Evolutionary conservation across 2,113 vertebrate genomes (phyloP), one percentile per base, ranked within the genome.

Genomic region (Odontesthes bonariensis): DNA sequence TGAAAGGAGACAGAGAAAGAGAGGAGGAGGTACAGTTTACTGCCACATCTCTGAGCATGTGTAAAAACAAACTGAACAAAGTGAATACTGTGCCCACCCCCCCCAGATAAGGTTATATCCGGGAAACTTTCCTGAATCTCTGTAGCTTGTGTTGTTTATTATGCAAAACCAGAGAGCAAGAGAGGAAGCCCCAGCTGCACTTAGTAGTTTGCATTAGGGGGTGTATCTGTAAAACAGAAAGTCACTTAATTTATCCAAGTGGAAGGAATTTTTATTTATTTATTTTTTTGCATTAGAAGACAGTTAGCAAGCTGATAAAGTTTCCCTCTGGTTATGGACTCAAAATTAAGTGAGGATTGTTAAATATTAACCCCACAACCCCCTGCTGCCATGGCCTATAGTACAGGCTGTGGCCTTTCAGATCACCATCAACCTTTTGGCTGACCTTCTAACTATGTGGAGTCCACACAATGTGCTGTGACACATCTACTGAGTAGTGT

Each of bases 221-320:
- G 44, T 56, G 72, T 88, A 57, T 83, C 80, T 47, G 51, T 66
- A 58, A 75, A 78, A 47, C 66, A 77, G 65, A 81, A 79, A 71
- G 81, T 77, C 60, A 66, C 56, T 76, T 78, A 57, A 61, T 72
- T 80, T 13, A 53, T 58, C 80, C 4, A 5, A 83, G 77, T 55
- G 56, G 57, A 85, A 80, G 76, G 65, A n/a, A 82, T 72, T 90
- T 83, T 89, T 91, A 87, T 89, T 83, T 90, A 90, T 88, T 65
- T n/a, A 79, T 74, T 89, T 84, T 89, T 90, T 86, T 90, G 77
- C 66, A 38, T 27, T 22, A 83, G 83, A 82, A 78, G 79, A 86
- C 74, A 76, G 55, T 74, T 75, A 82, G 83, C 82, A 78, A 89
- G 83, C 76, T 86, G 84, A 87, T 71, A 88, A 84, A 82, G 69